Evolutionary conservation across 2,888 invertebrate species (phyloP).

Genomic region (Neoascia interrupta): DNA sequence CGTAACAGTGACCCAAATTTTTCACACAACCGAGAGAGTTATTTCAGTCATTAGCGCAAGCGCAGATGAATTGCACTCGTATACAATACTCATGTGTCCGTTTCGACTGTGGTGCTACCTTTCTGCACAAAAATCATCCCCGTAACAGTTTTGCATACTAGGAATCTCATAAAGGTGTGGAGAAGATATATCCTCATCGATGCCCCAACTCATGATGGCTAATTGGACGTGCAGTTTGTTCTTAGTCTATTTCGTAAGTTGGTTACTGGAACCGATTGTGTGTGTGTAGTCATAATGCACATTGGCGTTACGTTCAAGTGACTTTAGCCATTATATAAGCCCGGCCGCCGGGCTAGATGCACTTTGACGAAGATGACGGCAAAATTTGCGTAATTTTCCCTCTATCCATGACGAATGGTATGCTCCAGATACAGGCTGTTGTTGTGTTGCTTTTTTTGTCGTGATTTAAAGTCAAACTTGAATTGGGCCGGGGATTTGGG

Average conservation of each 20-base stretch:
- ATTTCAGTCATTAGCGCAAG: too few relatives aligned
- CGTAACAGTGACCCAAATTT: slow-evolving; percentile 68
- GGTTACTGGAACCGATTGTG: slow-evolving; percentile 51
- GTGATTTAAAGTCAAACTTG: slow-evolving; percentile 48
- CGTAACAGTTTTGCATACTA: slow-evolving; percentile 46
- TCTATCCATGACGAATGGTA: slow-evolving; percentile 52
- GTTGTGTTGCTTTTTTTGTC: slow-evolving; percentile 15
- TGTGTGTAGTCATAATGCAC: slow-evolving; percentile 29
- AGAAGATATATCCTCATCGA: too few relatives aligned
- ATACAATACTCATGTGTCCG: too few relatives aligned
- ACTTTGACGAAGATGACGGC: slow-evolving; percentile 24
- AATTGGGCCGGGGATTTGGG: slow-evolving; percentile 58
- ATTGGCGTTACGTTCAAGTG: slow-evolving; percentile 43
- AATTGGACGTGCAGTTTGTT: slow-evolving; percentile 64
- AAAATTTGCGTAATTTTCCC: slow-evolving; percentile 65
- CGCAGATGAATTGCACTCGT: too few relatives aligned
- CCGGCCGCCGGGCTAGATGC: background rate
- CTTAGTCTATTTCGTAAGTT: slow-evolving; percentile 65
- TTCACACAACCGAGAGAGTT: slow-evolving; percentile 41
- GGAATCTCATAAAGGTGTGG: slow-evolving; percentile 20
- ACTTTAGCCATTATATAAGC: slow-evolving; percentile 59
- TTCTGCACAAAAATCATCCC: background rate
- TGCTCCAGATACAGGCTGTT: slow-evolving; percentile 57
- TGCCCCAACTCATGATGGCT: too few relatives aligned
- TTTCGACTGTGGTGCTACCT: background rate